Base-by-base conservation (phyloP, 2,888 invertebrate species). In the Polietes domitor region DNA sequence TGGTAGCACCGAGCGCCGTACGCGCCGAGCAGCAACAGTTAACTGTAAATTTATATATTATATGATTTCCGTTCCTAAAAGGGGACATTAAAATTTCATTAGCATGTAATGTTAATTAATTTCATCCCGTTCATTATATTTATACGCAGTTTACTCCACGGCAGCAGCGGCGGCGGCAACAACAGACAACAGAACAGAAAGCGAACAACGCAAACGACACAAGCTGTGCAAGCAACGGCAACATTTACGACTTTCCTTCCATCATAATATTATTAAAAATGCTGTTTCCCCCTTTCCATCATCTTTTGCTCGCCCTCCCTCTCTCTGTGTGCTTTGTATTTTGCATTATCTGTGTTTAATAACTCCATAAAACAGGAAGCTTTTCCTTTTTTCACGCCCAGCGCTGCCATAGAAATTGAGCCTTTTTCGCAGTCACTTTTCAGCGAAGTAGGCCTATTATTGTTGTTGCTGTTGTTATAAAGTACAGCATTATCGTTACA, bases 31-130 rank as follows among this genome's bases (percentile, higher is more conserved):
- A 21, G 10, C 21, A 19, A 21, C 53, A 78, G 74, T 78, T 47
- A 71, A 58, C 72, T 55, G 19, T 68, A 76, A 72, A 79, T 72
- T 76, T 68, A 83, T 79, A 73, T 47, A 47, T 55, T 74, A 74
- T 71, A 75, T 26, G 74, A 80, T 63, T 77, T 83, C 80, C 83
- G 65, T 50, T 72, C 68, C 73, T 63, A 76, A 78, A 83, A 74
- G 72, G 75, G 76, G 79, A 85, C 87, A 87, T 88, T 87, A 87
- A 88, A 87, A 88, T 88, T 89, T 88, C 88, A 88, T 88, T 88
- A 87, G 87, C 87, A 86, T 88, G 86, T 88, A 88, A 88, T 87
- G 86, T 87, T 88, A 88, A 88, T 89, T 88, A 88, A 88, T 88
- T 87, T 87, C 85, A 87, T 87, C 80, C 87, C 80, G 85, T 85